Conservation (phyloP, 1,140 invertebrate species). For the Hyphantria cunea region DNA sequence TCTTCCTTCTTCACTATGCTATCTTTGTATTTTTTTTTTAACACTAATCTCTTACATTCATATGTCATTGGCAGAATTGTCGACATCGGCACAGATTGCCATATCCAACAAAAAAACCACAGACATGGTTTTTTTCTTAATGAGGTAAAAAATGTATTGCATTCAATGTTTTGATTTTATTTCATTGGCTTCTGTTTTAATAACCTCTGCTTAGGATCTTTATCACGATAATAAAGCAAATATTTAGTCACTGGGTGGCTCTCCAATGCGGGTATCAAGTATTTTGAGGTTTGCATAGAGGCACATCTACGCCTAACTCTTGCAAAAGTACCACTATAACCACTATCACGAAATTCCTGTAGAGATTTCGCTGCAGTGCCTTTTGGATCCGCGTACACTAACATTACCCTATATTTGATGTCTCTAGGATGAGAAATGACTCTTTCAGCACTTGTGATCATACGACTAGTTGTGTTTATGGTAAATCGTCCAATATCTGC, state of each 20-base stretch:
- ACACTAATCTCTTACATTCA: too few species aligned
- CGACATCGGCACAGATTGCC: too few species aligned
- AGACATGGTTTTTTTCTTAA: constrained; percentile 48
- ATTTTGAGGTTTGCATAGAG: constrained; percentile 30
- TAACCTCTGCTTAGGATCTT: constrained; percentile 1
- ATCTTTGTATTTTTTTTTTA: too few species aligned
- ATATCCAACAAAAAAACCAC: too few species aligned
- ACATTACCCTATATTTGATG: constrained; percentile 2
- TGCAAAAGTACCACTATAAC: not conserved
- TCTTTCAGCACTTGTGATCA: constrained; percentile 30
- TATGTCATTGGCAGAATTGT: too few species aligned
- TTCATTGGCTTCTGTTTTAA: not conserved
- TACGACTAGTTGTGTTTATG: constrained; percentile 22
- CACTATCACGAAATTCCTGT: not conserved
- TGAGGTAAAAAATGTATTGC: constrained; percentile 52
- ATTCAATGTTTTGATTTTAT: constrained; percentile 42
- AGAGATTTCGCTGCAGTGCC: not conserved
- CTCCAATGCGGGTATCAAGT: constrained; percentile 34
- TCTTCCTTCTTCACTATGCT: too few species aligned
- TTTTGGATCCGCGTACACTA: not conserved
- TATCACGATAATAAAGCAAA: constrained; percentile 1
- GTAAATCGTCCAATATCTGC: constrained; percentile 45
- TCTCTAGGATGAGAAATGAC: constrained; percentile 35
- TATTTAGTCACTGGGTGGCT: constrained; percentile 22
- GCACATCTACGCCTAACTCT: constrained; percentile 20